These are phyloP conservation scores for Oreortyx pictus DNA, from an alignment of 2,797 vertebrate species.

Conservation along the genomic window DNA sequence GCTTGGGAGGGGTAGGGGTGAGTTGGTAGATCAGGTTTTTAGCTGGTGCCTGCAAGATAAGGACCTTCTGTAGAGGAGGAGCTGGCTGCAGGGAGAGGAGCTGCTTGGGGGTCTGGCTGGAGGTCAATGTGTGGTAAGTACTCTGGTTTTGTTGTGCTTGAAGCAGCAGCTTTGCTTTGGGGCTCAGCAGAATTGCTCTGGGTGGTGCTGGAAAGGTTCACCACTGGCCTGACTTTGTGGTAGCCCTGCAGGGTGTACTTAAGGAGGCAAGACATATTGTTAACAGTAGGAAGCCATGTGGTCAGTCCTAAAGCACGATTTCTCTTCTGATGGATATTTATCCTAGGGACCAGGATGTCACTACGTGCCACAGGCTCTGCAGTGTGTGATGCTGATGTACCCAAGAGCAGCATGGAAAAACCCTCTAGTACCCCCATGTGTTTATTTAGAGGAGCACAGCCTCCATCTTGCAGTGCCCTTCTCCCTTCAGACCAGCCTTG, in stretches of 20 bases:
- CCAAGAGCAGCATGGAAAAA: background rate
- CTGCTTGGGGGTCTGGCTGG: background rate
- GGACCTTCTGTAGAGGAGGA: accelerated
- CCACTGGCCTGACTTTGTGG: background rate
- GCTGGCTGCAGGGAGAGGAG: background rate
- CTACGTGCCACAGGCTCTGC: background rate
- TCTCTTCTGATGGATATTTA: accelerated
- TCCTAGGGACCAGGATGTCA: accelerated
- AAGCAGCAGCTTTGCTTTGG: background rate
- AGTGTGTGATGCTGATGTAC: accelerated
- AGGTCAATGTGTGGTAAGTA: accelerated
- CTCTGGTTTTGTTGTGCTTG: background rate
- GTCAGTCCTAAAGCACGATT: background rate
- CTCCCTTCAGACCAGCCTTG: background rate
- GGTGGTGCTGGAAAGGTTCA: background rate
- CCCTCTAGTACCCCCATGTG: accelerated
- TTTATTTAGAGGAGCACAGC: accelerated
- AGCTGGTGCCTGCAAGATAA: accelerated
- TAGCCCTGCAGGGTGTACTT: background rate
- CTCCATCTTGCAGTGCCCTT: accelerated
- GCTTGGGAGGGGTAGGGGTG: accelerated
- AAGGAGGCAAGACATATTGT: accelerated
- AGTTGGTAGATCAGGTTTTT: accelerated
- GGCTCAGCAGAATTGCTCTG: accelerated
- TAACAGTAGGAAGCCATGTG: background rate